These are phyloP conservation scores for Latrodectus hesperus DNA, from an alignment of 2,888 invertebrate genomes.

Conservation along the genomic window DNA sequence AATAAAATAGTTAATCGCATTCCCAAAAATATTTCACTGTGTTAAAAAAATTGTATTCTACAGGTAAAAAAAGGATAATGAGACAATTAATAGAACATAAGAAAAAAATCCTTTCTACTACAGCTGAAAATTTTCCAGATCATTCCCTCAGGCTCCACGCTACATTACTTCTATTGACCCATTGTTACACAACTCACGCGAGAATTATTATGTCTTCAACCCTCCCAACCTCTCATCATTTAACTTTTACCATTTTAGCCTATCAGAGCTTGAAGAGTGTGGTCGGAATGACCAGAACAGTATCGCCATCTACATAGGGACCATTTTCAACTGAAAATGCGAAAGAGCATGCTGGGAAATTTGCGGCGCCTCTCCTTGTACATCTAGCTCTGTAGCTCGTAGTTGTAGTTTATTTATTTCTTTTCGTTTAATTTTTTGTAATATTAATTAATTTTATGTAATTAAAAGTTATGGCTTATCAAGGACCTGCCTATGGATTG, in stretches of 20 bases:
- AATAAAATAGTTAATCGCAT: too few relatives aligned
- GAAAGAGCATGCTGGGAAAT: background rate
- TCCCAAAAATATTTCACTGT: too few relatives aligned
- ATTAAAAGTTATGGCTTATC: slow-evolving; percentile 73
- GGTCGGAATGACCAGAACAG: background rate
- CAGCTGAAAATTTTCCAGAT: background rate
- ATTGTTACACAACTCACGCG: too few relatives aligned
- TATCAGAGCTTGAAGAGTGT: too few relatives aligned
- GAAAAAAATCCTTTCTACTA: background rate
- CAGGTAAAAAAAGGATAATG: too few relatives aligned
- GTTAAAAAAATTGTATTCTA: too few relatives aligned
- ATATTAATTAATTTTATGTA: background rate
- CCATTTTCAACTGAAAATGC: slow-evolving; percentile 1
- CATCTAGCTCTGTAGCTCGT: background rate
- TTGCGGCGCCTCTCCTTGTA: background rate
- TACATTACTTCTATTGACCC: background rate
- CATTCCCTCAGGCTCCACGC: background rate
- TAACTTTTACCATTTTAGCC: too few relatives aligned
- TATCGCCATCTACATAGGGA: slow-evolving; percentile 1
- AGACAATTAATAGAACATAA: background rate
- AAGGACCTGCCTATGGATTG: slow-evolving; percentile 76
- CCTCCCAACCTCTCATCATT: too few relatives aligned
- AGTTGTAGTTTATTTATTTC: background rate
- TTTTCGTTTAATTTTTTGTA: background rate
- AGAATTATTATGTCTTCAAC: too few relatives aligned